phyloP scores from a whole-genome alignment of 2,888 invertebrate species.

The Nomada fabriciana region DNA sequence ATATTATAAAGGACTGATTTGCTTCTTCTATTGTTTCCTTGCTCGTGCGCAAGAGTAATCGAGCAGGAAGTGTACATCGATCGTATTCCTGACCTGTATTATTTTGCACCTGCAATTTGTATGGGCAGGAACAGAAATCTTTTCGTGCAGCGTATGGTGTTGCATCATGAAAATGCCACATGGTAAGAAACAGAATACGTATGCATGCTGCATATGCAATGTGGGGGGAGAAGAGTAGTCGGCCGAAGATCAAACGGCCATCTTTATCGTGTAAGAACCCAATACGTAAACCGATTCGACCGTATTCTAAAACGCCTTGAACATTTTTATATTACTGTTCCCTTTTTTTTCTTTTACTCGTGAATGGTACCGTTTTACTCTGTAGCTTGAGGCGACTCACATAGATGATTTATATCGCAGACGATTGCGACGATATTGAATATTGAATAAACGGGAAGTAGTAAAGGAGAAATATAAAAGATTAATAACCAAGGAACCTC shows the following conservation, averaged over 20 bases:
- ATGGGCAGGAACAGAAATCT: conserved; percentile 10
- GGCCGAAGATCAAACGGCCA: not conserved
- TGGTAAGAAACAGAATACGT: not conserved
- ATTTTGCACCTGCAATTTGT: conserved; percentile 36
- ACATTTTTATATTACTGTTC: not conserved
- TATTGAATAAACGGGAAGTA: conserved; percentile 35
- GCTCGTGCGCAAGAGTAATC: conserved; percentile 43
- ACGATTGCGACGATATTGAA: not conserved
- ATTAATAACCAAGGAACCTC: conserved; percentile 52
- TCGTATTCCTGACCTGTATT: conserved; percentile 48
- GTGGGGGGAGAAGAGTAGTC: not conserved
- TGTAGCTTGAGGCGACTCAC: not conserved
- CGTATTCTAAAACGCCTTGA: too few relatives aligned
- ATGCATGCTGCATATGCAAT: not conserved
- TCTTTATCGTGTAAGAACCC: not conserved
- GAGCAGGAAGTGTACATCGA: conserved; percentile 46
- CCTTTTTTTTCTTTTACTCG: not conserved
- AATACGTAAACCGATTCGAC: not conserved
- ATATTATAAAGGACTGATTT: conserved; percentile 40
- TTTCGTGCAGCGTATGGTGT: not conserved
- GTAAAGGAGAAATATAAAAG: conserved; percentile 20
- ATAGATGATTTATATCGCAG: not conserved
- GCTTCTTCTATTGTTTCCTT: conserved; percentile 31
- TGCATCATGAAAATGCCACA: not conserved
- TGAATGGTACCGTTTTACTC: not conserved